These are phyloP conservation scores for Seriola aureovittata DNA, from an alignment of 2,113 vertebrate species.

Conservation along the genomic window DNA sequence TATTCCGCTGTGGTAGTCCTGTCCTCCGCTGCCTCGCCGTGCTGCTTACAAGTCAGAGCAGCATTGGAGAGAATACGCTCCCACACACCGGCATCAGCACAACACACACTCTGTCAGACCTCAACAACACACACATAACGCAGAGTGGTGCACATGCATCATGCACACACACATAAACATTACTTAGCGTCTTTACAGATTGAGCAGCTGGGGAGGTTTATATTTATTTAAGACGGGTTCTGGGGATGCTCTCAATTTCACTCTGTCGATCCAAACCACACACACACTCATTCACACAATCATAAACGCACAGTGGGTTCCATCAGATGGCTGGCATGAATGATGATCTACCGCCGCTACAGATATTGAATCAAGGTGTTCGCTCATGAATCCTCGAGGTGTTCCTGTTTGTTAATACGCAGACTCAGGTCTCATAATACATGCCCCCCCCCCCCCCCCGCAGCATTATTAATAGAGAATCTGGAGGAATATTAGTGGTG, in stretches of 20 bases:
- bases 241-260: conserved; percentile 47
- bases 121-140: conserved; percentile 2
- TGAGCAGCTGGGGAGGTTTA: conserved; percentile 42
- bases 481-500: conserved; percentile 50
- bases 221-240: conserved; percentile 43
- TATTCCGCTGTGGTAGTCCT: conserved; percentile 26
- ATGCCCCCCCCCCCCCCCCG: conserved; percentile 34
- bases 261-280: conserved; percentile 13
- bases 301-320: conserved; percentile 12
- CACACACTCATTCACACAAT: conserved; percentile 7
- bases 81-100: conserved; percentile 3
- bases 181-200: conserved; percentile 29
- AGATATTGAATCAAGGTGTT: conserved; percentile 70
- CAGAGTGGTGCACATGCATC: neutral
- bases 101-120: conserved; percentile 1
- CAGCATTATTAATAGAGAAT: conserved; percentile 66
- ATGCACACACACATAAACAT: conserved; percentile 9
- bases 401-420: conserved; percentile 53
- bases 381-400: conserved; percentile 56
- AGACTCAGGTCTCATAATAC: conserved; percentile 50
- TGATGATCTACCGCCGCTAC: conserved; percentile 60
- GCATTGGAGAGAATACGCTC: neutral
- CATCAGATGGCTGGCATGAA: conserved; percentile 46
- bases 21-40: conserved; percentile 3
- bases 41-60: conserved; percentile 18